Conservation (phyloP, 2,888 invertebrate species). For the Himalopsyche kuldschensis region DNA sequence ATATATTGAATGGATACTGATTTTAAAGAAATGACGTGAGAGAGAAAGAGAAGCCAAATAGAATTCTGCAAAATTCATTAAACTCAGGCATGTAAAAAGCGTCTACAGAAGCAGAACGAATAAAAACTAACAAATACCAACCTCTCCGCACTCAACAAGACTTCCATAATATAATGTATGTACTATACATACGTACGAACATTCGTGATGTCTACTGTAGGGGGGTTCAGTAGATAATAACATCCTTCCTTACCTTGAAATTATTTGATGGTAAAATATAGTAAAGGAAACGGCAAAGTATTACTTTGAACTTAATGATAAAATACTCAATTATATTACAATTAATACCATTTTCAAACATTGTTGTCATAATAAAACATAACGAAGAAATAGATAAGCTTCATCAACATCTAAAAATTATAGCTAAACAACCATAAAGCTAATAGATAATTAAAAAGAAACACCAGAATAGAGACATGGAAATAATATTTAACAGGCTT, state of each 20-base stretch:
- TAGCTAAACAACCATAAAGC: no score
- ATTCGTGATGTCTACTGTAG: neutral
- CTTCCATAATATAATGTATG: neutral
- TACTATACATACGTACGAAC: neutral
- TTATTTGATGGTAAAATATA: neutral
- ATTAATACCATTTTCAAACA: no score
- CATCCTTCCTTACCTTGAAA: neutral
- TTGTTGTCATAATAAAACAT: no score
- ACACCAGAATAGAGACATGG: no score
- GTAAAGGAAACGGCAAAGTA: no score
- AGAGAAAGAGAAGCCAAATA: neutral
- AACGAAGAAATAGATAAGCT: no score
- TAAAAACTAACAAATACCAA: neutral
- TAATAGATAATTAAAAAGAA: no score
- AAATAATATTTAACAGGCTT: no score
- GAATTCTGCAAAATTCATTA: neutral
- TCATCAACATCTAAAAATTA: no score
- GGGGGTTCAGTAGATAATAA: neutral
- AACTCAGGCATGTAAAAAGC: neutral
- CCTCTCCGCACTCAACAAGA: neutral
- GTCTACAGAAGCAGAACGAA: neutral
- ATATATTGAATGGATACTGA: neutral
- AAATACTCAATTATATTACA: no score
- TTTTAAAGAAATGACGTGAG: neutral
- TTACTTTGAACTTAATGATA: no score